Base-by-base conservation (phyloP, 1,140 invertebrate genomes). In the Caligus rogercresseyi region DNA sequence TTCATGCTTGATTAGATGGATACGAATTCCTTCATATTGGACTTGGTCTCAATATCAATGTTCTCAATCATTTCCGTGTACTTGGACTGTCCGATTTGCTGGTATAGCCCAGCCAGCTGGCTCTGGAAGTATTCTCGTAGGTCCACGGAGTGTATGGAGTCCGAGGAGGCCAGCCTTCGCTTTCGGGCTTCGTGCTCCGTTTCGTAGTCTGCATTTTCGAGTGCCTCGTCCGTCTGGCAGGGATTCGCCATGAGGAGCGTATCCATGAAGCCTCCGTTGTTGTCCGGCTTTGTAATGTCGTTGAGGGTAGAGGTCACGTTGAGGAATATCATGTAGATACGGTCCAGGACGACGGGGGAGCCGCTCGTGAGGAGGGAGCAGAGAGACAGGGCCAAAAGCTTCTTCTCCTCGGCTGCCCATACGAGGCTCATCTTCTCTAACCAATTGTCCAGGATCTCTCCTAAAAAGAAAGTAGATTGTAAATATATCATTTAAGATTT, bases 251-350 rank as follows among this genome's bases (percentile, higher is more conserved):
- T 58, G 13, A 25, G 14, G 13, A 55, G 52, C 81, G 72, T 68
- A 78, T 78, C 67, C 51, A 68, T 58, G 19, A 65, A 65, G 51
- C 71, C 71, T 15, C 80, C 81, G 65, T 76, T 78, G 15, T 86
- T 82, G 68, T 87, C 84, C 56, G 76, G 78, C 69, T 80, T 82
- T 69, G 80, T 83, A 54, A 94, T 81, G 71, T 95, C 90, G 74
- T 90, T 87, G 51, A 95, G 73, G 4, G 86, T 81, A 75, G 91
- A 86, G 24, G 85, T 80, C 67, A 92, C 80, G 68, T 83, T 80
- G 52, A 83, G 75, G 66, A 92, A 78, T 54, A 91, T 86, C 18
- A 77, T 77, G 57, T 80, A 79, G 72, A 90, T 85, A 63, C 82
- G 77, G 69, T 85, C 80, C 31, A 67, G 57, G 23, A 69, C 69